Evolutionary conservation across 2,113 vertebrate genomes (phyloP), one percentile per base, ranked within the genome.

Genomic region (Cervus canadensis): DNA sequence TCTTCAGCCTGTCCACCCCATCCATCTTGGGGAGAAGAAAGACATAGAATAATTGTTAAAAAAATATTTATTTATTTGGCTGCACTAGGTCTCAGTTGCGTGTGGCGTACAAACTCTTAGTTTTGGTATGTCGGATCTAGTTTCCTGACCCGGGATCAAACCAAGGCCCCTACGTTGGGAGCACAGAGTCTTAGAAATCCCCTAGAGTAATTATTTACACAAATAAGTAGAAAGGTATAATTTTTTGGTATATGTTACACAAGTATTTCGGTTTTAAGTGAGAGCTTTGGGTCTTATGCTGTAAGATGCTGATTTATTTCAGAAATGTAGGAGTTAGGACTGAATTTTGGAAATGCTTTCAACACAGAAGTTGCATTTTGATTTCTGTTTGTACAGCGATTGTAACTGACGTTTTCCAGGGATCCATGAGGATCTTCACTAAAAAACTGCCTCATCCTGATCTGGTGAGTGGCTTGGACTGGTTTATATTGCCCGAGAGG

Each of bases 391-490:
- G 78, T 87, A 1, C 95, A 99, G 99, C 99, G 90, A 99, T 99
- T 13, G 98, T 99, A 95, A 99, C 99, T 0, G 99, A 99, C 50
- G 99, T 99, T 28, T 99, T 99, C 98, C 99, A 99, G 98, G 99
- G 99, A 48, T 99, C 99, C 90, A 99, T 99, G 99, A 98, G 99
- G 87, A 99, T 99, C 97, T 99, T 99, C 98, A 99, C 99, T 92
- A 99, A 99, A 98, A 99, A 99, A 83, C 99, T 99, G 87, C 99
- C 99, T 17, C 99, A 99, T 93, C 99, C 99, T 7, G 99, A 99
- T 95, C 98, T 99, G 99, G 99, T 99, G 91, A 98, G 99, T 97
- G 13, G 25, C 5, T 84, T 45, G 43, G 5, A 6, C 43, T 74
- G 59, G 25, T 64, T 36, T 13, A 28, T 60, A 21, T 87, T 94